These are phyloP conservation scores for Drosophila triauraria DNA, from an alignment of 1,140 invertebrate species.

Conservation along the genomic window DNA sequence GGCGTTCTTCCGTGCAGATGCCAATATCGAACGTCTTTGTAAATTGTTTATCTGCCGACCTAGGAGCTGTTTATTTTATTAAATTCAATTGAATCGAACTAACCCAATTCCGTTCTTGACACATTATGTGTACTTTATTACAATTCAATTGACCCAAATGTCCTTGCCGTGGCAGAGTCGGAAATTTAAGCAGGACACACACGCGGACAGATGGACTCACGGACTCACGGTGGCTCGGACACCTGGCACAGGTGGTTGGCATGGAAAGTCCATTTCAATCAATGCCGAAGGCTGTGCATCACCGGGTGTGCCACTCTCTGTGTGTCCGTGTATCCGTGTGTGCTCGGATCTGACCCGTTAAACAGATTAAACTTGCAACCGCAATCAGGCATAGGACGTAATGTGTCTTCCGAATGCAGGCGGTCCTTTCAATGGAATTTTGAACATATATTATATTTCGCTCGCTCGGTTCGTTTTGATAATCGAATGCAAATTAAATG, in stretches of 20 bases:
- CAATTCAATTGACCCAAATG: slow-evolving; percentile 70
- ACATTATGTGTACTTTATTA: slow-evolving; percentile 61
- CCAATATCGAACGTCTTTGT: slow-evolving; percentile 5
- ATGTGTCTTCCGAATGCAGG: slow-evolving; percentile 16
- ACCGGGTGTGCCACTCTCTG: slow-evolving; percentile 4
- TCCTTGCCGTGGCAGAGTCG: slow-evolving; percentile 6
- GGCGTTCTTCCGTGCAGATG: slow-evolving; percentile 38
- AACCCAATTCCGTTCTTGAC: slow-evolving; percentile 41
- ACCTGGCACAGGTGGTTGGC: slow-evolving; percentile 20
- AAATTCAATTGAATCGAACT: slow-evolving; percentile 57
- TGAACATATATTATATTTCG: slow-evolving; percentile 5
- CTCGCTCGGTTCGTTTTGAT: slow-evolving; percentile 30
- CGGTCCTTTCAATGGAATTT: slow-evolving; percentile 1
- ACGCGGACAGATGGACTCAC: neutral
- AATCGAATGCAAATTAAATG: slow-evolving; percentile 42
- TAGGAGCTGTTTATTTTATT: slow-evolving; percentile 57
- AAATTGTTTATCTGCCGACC: slow-evolving; percentile 43
- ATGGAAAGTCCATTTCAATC: slow-evolving; percentile 57
- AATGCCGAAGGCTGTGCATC: slow-evolving; percentile 48
- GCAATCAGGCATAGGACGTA: neutral
- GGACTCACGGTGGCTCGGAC: neutral
- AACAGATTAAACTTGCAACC: slow-evolving; percentile 44
- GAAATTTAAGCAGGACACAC: slow-evolving; percentile 33
- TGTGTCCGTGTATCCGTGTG: slow-evolving; percentile 5
- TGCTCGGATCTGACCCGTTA: slow-evolving; percentile 17